phyloP scores from a whole-genome alignment of 53 echinoderm and acorn worm genomes.

The Holothuria scabra region DNA sequence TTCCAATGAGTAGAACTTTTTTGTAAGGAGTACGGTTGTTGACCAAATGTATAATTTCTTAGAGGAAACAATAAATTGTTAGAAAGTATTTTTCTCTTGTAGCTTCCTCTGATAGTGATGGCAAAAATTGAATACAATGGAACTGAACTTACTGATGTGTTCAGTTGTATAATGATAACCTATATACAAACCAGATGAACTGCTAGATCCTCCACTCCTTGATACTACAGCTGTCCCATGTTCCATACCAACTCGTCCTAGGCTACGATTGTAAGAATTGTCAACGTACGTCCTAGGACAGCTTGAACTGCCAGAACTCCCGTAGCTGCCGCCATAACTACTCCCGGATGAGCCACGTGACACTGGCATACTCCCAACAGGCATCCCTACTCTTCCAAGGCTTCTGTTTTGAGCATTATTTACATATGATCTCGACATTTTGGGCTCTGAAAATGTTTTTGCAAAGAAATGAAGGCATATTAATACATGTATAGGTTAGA shows the following conservation, averaged over 20 bases:
- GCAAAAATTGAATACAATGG: no score
- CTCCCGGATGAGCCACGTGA: slow-evolving; percentile 24
- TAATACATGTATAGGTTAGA: no score
- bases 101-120: no score
- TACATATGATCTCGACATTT: slow-evolving; percentile 23
- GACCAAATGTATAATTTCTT: no score
- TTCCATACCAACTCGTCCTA: slow-evolving; percentile 36
- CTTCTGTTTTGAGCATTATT: slow-evolving; percentile 38
- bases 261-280: slow-evolving; percentile 36
- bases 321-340: not conserved
- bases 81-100: no score
- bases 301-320: not conserved
- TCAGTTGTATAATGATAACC: not conserved
- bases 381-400: slow-evolving; percentile 31
- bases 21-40: no score
- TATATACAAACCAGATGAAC: not conserved
- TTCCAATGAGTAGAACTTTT: no score
- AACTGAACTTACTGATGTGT: not conserved
- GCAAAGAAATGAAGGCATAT: no score
- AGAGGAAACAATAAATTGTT: no score
- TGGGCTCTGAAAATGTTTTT: slow-evolving; percentile 1
- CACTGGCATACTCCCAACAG: slow-evolving; percentile 28
- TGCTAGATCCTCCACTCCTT: not conserved
- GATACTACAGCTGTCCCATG: slow-evolving; percentile 13
- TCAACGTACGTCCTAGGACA: slow-evolving; percentile 34